A percentile compares a stretch with the other conserved stretches of the same genome.
phyloP scores from a whole-genome alignment of 1,140 invertebrate species.

The Trialeurodes vaporariorum region DNA sequence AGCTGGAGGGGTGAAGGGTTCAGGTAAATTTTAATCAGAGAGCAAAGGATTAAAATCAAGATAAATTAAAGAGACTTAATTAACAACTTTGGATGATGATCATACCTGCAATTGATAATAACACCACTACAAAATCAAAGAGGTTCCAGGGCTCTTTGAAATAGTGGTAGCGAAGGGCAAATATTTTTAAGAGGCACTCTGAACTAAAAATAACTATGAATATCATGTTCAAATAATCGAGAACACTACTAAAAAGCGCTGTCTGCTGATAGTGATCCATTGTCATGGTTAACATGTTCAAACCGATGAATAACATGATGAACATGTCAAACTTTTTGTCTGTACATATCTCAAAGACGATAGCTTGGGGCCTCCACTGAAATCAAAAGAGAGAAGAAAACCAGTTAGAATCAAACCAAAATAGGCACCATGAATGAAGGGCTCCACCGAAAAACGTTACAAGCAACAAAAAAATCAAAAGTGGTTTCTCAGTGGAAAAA shows the following conservation, averaged over 20 bases:
- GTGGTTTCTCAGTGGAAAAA: too few species aligned
- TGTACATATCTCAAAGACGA: conserved; percentile 93
- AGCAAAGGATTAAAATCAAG: too few species aligned
- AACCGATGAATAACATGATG: conserved; percentile 96
- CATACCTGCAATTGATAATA: conserved; percentile 93
- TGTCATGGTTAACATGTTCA: conserved; percentile 99
- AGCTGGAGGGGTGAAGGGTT: too few species aligned
- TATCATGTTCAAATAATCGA: conserved; percentile 88
- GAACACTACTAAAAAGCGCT: conserved; percentile 62
- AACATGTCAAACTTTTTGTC: conserved; percentile 99
- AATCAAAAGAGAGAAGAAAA: conserved; percentile 33
- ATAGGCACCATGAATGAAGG: too few species aligned
- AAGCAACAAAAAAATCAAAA: too few species aligned
- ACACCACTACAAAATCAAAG: conserved; percentile 98
- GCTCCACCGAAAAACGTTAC: too few species aligned
- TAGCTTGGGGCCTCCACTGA: conserved; percentile 88
- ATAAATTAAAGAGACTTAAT: too few species aligned
- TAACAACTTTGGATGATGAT: conserved; percentile 23
- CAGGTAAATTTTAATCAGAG: too few species aligned
- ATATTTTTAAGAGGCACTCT: conserved; percentile 95
- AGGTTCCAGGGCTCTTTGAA: conserved; percentile 99
- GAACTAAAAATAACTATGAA: conserved; percentile 97
- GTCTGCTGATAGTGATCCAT: conserved; percentile 89
- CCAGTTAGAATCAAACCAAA: too few species aligned
- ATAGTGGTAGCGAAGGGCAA: conserved; percentile 93